Base-by-base conservation (phyloP, 2,888 invertebrate genomes). In the Sesia bembeciformis region DNA sequence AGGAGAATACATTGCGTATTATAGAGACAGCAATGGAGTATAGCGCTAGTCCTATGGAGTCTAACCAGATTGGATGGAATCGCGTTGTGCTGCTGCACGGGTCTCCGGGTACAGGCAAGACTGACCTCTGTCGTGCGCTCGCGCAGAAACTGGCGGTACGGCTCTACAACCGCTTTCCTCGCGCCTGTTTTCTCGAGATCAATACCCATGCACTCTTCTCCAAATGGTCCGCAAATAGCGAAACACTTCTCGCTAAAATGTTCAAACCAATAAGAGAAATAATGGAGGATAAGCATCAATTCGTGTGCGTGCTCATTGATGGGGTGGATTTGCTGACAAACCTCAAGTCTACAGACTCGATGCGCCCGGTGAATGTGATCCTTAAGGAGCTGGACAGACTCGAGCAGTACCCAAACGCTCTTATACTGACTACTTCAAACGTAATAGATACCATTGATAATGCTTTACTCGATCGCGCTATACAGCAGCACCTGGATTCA, bases 161-260 rank as follows among this genome's bases (percentile, higher is more conserved):
- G 46, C 87, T 96, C 63, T 84, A 88, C 39, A 74, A 91, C 93
- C 93, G 91, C 43, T 96, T 93, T 75, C 79, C 80, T 8, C 83
- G n/a, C 91, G 92, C 62, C 93, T 93, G 4, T 93, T 91, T 99
- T 7, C 91, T 99, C 56, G 99, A 99, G 89, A 96, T 99, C 62
- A 98, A 99, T 77, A 97, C 97, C 58, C 99, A 99, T 79, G 97
- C 97, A 67, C 91, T 99, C 54, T 99, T 99, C 87, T 98, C 98
- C 0, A 98, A 98, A 81, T 99, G 98, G 97, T 99, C 99, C 85
- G 98, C 98, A 0, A 90, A 97, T 94, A 98, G 97, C 89, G 98
- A 98, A n/a, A 98, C 98, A 85, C 89, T 98, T 52, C 98, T 99
- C 0, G 94, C 95, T 81, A 95, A 96, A 72, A 92, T 99, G 84